These are phyloP conservation scores for Drosophila planitibia DNA, from an alignment of 2,888 invertebrate genomes.

Conservation along the genomic window DNA sequence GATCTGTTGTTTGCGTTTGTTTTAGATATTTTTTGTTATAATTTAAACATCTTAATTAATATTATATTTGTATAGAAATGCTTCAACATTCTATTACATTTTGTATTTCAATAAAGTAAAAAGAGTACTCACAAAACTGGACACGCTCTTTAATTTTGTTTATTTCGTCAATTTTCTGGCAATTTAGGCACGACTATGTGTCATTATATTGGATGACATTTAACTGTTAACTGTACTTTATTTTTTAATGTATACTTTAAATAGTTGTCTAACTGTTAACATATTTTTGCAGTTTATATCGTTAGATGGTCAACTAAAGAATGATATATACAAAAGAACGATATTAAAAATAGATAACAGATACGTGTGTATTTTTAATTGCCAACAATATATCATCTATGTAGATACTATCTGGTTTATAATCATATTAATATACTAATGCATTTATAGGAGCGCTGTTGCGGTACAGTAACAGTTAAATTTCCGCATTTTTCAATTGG, in stretches of 20 bases:
- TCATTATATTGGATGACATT: conserved; percentile 29
- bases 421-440: neutral
- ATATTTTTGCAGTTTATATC: no score
- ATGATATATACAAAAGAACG: neutral
- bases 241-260: neutral
- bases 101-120: conserved; percentile 45
- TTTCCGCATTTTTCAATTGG: conserved; percentile 46
- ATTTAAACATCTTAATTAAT: conserved; percentile 2
- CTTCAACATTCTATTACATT: conserved; percentile 28
- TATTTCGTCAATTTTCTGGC: conserved; percentile 60
- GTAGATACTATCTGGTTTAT: neutral
- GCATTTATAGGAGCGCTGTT: conserved; percentile 4
- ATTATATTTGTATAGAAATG: conserved; percentile 4
- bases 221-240: conserved; percentile 32
- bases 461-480: conserved; percentile 12
- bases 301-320: neutral
- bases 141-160: conserved; percentile 21
- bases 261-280: neutral
- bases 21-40: neutral
- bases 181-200: conserved; percentile 58
- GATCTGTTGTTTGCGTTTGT: neutral
- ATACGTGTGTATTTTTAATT: neutral
- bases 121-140: conserved; percentile 8
- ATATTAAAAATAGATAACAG: neutral
- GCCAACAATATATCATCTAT: neutral